Evolutionary conservation across 2,113 vertebrate genomes (phyloP), one percentile per base, ranked within the genome.

Genomic region (Phylloscopus trochiloides): DNA sequence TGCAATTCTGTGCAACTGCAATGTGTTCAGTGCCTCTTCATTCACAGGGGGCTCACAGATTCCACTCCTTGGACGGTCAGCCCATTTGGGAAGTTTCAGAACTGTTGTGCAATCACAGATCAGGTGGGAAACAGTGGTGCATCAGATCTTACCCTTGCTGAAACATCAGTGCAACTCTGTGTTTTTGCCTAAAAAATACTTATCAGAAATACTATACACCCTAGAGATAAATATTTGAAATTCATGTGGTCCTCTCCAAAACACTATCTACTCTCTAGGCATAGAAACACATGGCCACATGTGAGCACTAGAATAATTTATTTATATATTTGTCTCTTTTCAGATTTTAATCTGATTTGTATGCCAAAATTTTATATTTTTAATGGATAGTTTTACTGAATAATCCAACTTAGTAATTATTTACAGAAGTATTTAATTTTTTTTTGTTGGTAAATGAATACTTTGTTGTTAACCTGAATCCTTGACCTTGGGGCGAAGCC

Each of bases 141-240:
- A 71, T 47, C 10, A 32, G 8, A 26, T 58, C 19, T 70, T 45
- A 38, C 17, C 8, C 40, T 43, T 61, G 31, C 31, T 79, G 59
- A 80, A 80, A 51, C 0, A 0, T 40, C n/a, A 68, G 19, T 25
- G 7, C 9, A 50, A 7, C 17, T 90, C 47, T 20, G 3, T 17
- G 25, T 43, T 94, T 88, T 59, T 80, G 12, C 14, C 52, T 67
- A 7, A 59, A 76, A 89, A 70, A 43, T 36, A 14, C 17, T 20
- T 20, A 18, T 5, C 16, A 62, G 45, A 92, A 84, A 50, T n/a
- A 25, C 25, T 26, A 7, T 18, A 42, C 14, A 50, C 10, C 11
- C 11, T 47, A 74, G 26, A 59, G 4, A 14, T 47, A 28, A 78
- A 31, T 34, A 38, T 52, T 21, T 67, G 34, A 74, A 61, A 61